Conservation (phyloP, 2,888 invertebrate genomes). For the Serripes groenlandicus region DNA sequence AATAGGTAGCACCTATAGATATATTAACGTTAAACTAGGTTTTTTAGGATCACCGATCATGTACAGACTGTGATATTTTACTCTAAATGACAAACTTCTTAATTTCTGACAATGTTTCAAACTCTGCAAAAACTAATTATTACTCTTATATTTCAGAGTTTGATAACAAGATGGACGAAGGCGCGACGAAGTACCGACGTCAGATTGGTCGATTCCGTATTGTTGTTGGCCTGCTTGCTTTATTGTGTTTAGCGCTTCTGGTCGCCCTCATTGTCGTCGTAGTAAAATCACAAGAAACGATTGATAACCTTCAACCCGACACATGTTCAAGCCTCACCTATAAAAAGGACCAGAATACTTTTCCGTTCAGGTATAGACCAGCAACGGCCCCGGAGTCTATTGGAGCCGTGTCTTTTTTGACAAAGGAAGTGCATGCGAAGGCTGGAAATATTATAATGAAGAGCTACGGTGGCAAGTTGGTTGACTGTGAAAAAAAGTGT, state of each 20-base stretch:
- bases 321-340: slow-evolving; percentile 62
- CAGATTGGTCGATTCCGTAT: slow-evolving; percentile 27
- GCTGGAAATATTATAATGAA: slow-evolving; percentile 72
- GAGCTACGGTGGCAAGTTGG: slow-evolving; percentile 74
- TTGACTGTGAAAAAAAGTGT: slow-evolving; percentile 66
- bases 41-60: no score
- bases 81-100: no score
- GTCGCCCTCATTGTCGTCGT: slow-evolving; percentile 13
- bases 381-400: slow-evolving; percentile 66
- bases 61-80: no score
- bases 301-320: not conserved
- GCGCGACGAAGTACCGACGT: slow-evolving; percentile 14
- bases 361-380: slow-evolving; percentile 72
- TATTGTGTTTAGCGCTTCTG: slow-evolving; percentile 16
- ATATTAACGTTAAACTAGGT: no score
- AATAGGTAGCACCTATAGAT: no score
- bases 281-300: no score
- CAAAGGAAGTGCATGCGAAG: slow-evolving; percentile 45
- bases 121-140: no score
- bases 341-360: slow-evolving; percentile 55
- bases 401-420: slow-evolving; percentile 36
- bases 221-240: slow-evolving; percentile 1
- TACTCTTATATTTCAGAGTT: not conserved
- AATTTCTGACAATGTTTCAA: no score
- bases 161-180: not conserved